A percentile compares a stretch with the other conserved stretches of the same genome.
phyloP scores from a whole-genome alignment of 2,888 invertebrate genomes.

The Branchipolynoe longqiensis region DNA sequence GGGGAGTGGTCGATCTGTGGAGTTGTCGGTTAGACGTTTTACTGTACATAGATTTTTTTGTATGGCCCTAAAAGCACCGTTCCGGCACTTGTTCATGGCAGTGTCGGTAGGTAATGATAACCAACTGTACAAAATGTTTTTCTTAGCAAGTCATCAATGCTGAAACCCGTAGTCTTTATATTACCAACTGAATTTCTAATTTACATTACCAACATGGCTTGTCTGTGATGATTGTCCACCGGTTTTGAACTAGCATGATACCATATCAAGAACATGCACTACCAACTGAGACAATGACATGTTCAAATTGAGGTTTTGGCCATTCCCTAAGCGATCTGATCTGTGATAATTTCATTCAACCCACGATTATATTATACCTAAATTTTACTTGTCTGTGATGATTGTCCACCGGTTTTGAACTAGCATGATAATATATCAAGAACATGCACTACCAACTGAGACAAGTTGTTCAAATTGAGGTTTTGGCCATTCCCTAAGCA shows the following conservation, averaged over 20 bases:
- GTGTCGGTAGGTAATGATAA: no score
- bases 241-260: constrained; percentile 36
- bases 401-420: constrained; percentile 22
- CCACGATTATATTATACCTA: no score
- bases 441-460: constrained; percentile 57
- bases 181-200: neutral
- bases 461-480: neutral
- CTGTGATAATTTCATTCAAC: no score
- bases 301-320: no score
- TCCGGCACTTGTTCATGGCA: no score
- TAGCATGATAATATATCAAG: neutral
- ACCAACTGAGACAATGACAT: constrained; percentile 59
- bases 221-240: constrained; percentile 54
- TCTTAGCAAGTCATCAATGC: neutral
- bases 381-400: no score
- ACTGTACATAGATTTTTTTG: no score
- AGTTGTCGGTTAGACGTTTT: no score
- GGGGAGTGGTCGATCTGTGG: no score
- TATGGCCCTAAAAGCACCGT: no score
- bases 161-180: neutral
- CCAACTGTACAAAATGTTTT: no score
- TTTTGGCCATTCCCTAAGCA: neutral
- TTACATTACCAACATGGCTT: neutral
- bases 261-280: constrained; percentile 26
- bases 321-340: no score